Conservation (phyloP, 2,113 vertebrate genomes). For the Melospiza georgiana region DNA sequence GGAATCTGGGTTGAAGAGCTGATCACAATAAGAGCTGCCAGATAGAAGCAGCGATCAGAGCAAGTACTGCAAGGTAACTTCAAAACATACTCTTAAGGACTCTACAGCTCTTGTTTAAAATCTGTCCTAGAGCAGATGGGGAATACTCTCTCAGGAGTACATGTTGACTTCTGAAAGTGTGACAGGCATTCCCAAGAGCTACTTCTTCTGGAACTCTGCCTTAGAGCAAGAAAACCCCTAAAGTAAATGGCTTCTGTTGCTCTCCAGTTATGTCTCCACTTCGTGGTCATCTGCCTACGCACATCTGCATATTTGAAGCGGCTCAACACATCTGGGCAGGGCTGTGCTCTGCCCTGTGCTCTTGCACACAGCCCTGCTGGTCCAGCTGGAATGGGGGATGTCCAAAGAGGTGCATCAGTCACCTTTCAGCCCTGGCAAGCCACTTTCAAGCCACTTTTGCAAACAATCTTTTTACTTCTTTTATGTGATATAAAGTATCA, state of each 20-base stretch:
- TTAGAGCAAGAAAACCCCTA: not conserved
- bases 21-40: not conserved
- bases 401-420: not conserved
- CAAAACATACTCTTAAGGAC: not conserved
- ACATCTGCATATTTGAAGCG: not conserved
- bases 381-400: not conserved
- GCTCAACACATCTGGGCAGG: not conserved
- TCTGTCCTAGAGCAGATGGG: conserved; percentile 37
- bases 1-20: not conserved
- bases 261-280: not conserved
- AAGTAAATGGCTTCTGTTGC: not conserved
- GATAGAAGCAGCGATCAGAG: not conserved
- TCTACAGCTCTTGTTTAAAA: conserved; percentile 36
- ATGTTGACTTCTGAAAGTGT: conserved; percentile 12
- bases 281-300: not conserved
- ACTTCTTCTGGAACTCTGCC: not conserved
- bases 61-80: not conserved
- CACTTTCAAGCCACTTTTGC: not conserved
- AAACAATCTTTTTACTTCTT: not conserved
- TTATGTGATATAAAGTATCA: not conserved
- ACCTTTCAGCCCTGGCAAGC: not conserved
- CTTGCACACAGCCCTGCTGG: not conserved
- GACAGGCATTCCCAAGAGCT: not conserved
- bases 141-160: conserved; percentile 44
- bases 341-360: not conserved